These are phyloP conservation scores for Syrphus vitripennis DNA, from an alignment of 2,888 invertebrate species.

Conservation along the genomic window DNA sequence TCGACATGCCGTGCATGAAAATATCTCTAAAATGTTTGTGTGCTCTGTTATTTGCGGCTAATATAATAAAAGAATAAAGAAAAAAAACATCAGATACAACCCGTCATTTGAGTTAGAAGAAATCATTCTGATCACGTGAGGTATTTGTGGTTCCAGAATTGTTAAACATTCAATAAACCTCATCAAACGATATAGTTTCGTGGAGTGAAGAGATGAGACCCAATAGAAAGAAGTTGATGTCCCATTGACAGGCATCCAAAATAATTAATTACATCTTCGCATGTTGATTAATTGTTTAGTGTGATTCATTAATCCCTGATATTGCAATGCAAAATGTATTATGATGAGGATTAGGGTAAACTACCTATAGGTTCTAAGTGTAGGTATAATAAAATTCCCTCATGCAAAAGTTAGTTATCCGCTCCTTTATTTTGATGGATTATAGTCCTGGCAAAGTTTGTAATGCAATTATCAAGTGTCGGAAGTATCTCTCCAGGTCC, in stretches of 20 bases:
- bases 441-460: constrained; percentile 58
- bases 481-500: constrained; percentile 50
- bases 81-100: not conserved
- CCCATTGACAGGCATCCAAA: constrained; percentile 64
- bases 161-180: constrained; percentile 65
- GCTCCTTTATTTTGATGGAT: constrained; percentile 61
- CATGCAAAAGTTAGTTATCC: not conserved
- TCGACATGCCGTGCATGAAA: constrained; percentile 60
- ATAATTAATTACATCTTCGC: constrained; percentile 68
- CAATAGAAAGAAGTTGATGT: constrained; percentile 42
- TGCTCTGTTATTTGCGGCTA: constrained; percentile 47
- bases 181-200: constrained; percentile 7
- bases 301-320: constrained; percentile 54
- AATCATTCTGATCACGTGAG: constrained; percentile 48
- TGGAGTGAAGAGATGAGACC: not conserved
- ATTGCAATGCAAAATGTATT: not conserved
- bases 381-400: not conserved
- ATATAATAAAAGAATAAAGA: constrained; percentile 17
- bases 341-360: constrained; percentile 1
- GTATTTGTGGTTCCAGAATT: constrained; percentile 28
- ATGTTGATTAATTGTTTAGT: constrained; percentile 65
- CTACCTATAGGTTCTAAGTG: too few species aligned
- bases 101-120: constrained; percentile 24
- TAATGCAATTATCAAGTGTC: constrained; percentile 71
- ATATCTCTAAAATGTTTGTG: constrained; percentile 27